phyloP scores from a whole-genome alignment of 2,113 vertebrate species.

The Dendrocopos noguchii region DNA sequence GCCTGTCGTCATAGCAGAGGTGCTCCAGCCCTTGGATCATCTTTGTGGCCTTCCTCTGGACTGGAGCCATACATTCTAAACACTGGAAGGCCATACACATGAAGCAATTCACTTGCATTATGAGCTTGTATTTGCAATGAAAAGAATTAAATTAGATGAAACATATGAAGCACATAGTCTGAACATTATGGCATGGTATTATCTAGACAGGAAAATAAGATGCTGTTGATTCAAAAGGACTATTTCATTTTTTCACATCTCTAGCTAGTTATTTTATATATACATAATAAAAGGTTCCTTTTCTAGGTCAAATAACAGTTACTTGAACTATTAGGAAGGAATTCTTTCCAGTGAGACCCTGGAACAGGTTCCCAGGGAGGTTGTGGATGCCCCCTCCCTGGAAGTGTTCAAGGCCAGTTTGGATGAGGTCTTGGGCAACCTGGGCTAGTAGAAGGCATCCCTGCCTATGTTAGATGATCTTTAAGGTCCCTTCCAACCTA shows the following conservation, averaged over 20 bases:
- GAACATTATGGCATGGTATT: not conserved
- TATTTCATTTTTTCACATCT: not conserved
- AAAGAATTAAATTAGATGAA: not conserved
- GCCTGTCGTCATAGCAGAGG: too few relatives aligned
- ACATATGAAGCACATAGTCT: not conserved
- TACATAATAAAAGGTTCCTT: not conserved
- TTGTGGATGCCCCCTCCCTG: too few relatives aligned
- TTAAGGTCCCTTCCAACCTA: too few relatives aligned
- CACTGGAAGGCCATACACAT: not conserved
- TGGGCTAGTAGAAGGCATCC: too few relatives aligned
- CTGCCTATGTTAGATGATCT: too few relatives aligned
- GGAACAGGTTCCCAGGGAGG: too few relatives aligned
- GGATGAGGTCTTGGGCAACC: too few relatives aligned
- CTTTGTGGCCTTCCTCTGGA: too few relatives aligned
- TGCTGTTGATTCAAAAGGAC: not conserved
- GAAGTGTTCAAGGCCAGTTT: too few relatives aligned
- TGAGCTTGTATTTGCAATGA: not conserved
- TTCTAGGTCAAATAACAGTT: not conserved
- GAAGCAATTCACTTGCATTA: constrained; percentile 12
- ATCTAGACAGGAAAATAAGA: not conserved
- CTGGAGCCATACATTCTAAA: too few relatives aligned
- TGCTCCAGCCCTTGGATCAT: too few relatives aligned
- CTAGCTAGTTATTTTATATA: not conserved
- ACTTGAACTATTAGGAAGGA: not conserved
- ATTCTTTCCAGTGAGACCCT: too few relatives aligned